Conservation (phyloP, 2,888 invertebrate genomes). For the Conomelus anceps region DNA sequence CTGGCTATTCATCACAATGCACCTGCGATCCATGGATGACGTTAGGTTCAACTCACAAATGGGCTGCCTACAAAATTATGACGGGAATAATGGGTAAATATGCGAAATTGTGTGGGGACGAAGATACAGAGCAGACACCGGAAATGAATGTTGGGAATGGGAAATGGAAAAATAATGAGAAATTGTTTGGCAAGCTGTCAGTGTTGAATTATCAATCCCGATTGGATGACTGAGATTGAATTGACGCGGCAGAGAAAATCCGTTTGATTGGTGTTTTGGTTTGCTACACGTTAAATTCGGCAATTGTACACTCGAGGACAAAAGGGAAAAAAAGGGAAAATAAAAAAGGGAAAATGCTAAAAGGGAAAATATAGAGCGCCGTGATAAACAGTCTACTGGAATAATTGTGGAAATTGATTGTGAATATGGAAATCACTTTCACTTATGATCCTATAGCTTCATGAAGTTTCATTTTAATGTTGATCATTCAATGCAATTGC, state of each 20-base stretch:
- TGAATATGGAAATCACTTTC: not conserved
- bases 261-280: not conserved
- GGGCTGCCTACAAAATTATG: not conserved
- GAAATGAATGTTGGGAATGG: not conserved
- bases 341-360: too few species aligned
- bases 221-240: not conserved
- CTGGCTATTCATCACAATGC: not conserved
- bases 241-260: not conserved
- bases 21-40: not conserved
- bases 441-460: not conserved
- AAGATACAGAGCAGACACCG: not conserved
- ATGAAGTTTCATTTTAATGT: not conserved
- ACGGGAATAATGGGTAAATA: not conserved
- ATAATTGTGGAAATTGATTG: not conserved
- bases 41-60: not conserved
- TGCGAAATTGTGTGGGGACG: not conserved
- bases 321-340: not conserved
- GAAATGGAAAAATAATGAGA: not conserved
- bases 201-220: not conserved
- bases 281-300: not conserved
- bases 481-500: too few species aligned
- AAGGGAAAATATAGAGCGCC: not conserved
- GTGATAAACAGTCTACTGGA: not conserved
- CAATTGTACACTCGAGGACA: not conserved
- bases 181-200: not conserved